Conservation (phyloP, 1,140 invertebrate genomes). For the Drosophila orena region DNA sequence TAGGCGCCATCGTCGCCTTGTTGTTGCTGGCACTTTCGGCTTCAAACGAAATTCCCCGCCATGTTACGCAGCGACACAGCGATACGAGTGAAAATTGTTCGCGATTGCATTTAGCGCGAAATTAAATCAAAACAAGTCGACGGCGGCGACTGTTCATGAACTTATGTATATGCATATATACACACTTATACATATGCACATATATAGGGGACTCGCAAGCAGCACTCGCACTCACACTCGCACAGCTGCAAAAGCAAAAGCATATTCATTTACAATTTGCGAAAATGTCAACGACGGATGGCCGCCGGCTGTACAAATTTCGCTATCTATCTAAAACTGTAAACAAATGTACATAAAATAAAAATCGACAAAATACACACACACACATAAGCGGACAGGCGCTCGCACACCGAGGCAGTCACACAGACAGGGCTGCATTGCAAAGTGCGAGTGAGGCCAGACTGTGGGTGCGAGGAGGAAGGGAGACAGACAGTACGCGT, state of each 20-base stretch:
- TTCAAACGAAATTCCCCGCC: slow-evolving; percentile 80
- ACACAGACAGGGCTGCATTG: slow-evolving; percentile 55
- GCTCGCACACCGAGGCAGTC: slow-evolving; percentile 16
- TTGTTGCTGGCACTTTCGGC: slow-evolving; percentile 56
- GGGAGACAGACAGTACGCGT: slow-evolving; percentile 39
- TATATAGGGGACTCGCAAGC: background rate
- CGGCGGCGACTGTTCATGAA: slow-evolving; percentile 74
- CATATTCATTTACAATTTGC: slow-evolving; percentile 81
- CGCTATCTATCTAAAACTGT: slow-evolving; percentile 82
- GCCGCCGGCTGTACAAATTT: slow-evolving; percentile 77
- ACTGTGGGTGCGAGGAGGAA: slow-evolving; percentile 29
- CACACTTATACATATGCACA: slow-evolving; percentile 22
- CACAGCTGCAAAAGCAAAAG: slow-evolving; percentile 60
- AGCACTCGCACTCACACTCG: slow-evolving; percentile 30
- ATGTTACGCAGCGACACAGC: slow-evolving; percentile 64
- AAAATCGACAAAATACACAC: slow-evolving; percentile 75
- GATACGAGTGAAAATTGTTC: slow-evolving; percentile 57
- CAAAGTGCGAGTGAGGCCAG: slow-evolving; percentile 71
- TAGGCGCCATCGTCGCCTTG: slow-evolving; percentile 50
- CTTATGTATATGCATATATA: slow-evolving; percentile 43
- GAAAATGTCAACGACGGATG: slow-evolving; percentile 72
- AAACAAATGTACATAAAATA: slow-evolving; percentile 83
- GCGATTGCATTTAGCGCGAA: slow-evolving; percentile 80
- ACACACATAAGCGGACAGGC: background rate
- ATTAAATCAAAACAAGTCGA: slow-evolving; percentile 79